Percentiles rank a stretch among this genome's conserved stretches.
Conservation (phyloP, 2,113 vertebrate genomes). For the Coregonus clupeaformis region DNA sequence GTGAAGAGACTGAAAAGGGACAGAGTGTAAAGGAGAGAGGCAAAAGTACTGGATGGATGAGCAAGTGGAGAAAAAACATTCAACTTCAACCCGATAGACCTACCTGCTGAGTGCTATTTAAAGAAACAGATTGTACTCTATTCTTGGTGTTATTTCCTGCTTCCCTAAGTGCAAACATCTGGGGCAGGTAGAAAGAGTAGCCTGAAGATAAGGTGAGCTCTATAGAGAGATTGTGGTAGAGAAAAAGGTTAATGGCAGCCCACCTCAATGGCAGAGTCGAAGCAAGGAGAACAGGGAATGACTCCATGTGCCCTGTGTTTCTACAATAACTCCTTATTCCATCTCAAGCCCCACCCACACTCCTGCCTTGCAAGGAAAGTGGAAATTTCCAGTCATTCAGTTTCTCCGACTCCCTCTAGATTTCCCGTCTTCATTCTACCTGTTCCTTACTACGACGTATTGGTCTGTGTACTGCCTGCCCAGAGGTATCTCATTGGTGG, state of each 20-base stretch:
- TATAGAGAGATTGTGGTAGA: neutral
- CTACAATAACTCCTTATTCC: conserved; percentile 24
- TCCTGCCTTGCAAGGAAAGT: conserved; percentile 65
- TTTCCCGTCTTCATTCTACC: conserved; percentile 71
- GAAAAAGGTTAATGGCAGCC: neutral
- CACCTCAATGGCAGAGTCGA: neutral
- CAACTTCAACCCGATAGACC: no score
- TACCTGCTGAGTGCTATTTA: no score
- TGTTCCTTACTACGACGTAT: conserved; percentile 53
- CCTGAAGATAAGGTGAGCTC: neutral
- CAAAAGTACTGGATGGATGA: no score
- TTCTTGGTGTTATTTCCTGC: neutral
- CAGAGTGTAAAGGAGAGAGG: no score
- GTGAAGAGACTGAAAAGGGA: no score
- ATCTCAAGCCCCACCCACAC: conserved; percentile 59
- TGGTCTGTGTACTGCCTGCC: conserved; percentile 32
- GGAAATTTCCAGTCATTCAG: conserved; percentile 80
- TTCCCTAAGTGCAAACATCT: neutral
- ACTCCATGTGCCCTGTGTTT: neutral
- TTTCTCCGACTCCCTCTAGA: conserved; percentile 62
- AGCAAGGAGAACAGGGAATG: neutral
- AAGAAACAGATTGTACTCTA: neutral
- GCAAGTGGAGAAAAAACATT: no score
- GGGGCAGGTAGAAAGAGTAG: neutral
- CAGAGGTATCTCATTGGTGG: conserved; percentile 18